Evolutionary conservation across 2,888 invertebrate genomes (phyloP).

Genomic region (Acleris sparsana): DNA sequence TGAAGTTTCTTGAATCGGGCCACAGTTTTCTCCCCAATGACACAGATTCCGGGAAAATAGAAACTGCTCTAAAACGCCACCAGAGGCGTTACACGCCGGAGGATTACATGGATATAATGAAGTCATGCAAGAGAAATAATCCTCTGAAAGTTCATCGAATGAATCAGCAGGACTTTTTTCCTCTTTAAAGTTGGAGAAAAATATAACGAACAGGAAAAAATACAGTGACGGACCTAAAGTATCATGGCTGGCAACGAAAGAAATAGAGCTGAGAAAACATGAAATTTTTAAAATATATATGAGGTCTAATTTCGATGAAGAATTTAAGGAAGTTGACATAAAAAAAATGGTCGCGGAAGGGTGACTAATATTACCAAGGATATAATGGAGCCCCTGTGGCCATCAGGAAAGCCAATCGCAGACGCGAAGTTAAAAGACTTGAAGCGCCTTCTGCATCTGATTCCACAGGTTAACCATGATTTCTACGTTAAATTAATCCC

Average conservation of each 20-base stretch:
- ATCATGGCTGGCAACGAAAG: slow-evolving; percentile 34
- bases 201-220: slow-evolving; percentile 31
- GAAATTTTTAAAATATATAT: slow-evolving; percentile 33
- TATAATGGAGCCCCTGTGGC: too few species aligned
- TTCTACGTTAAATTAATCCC: too few species aligned
- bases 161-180: slow-evolving; percentile 31
- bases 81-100: slow-evolving; percentile 31
- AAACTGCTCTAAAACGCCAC: slow-evolving; percentile 35
- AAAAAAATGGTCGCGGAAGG: slow-evolving; percentile 11
- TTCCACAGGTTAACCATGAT: too few species aligned
- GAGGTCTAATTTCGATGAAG: slow-evolving; percentile 34
- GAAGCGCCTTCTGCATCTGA: too few species aligned
- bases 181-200: background rate
- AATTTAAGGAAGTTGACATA: slow-evolving; percentile 31
- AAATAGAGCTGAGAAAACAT: slow-evolving; percentile 37
- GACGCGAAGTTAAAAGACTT: too few species aligned
- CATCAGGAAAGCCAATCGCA: too few species aligned
- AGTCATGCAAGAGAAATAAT: slow-evolving; percentile 21
- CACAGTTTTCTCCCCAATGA: slow-evolving; percentile 40
- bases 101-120: slow-evolving; percentile 36
- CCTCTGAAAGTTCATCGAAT: slow-evolving; percentile 21
- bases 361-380: too few species aligned
- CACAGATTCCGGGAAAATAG: slow-evolving; percentile 39
- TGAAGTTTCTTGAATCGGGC: slow-evolving; percentile 39
- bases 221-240: slow-evolving; percentile 11